Base-by-base conservation (phyloP, 2,113 vertebrate genomes). In the Silurus meridionalis region DNA sequence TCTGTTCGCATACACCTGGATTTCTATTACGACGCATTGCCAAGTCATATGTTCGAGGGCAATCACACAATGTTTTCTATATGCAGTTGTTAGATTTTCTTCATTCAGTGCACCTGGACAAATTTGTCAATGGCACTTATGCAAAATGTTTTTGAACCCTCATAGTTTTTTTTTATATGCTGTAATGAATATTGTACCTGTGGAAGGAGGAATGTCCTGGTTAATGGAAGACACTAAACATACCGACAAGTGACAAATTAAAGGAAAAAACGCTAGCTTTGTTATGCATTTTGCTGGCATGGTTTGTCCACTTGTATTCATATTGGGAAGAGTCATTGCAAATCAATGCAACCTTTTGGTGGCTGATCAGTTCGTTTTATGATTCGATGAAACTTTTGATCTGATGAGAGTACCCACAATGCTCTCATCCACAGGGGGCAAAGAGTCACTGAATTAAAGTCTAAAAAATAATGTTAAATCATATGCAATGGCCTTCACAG, bases 201-300 rank as follows among this genome's bases (percentile, higher is more conserved):
- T 75, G 21, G 23, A 53, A 37, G 23, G 14, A 53, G 23, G 23
- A 78, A 78, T 78, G 10, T 57, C 52, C 23, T 53, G 74, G 11
- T 25, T 78, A 28, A 13, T 53, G 23, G 11, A n/a, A 53, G n/a
- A n/a, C 7, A 78, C 53, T 3, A 57, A 79, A 58, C 9, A 55
- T 55, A 19, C 77, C 57, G 25, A 57, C 53, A 37, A 37, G 53
- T 79, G 77, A 79, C 74, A 78, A 78, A 78, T 58, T 79, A 58
- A 77, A 77, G 74, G 74, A 25, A 77, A 74, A 69, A 74, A 74
- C 5, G 1, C 69, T 72, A 19, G 37, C 69, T 19, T 17, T 50
- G 28, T 78, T 57, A 50, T 52, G 50, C 48, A 53, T 50, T 74
- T 74, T 50, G 17, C 71, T 74, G 71, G 19, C 19, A 74, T 10